Percentiles rank a stretch among this genome's conserved stretches.
These are phyloP conservation scores for Lysandra coridon DNA, from an alignment of 2,888 invertebrate genomes.

Conservation along the genomic window DNA sequence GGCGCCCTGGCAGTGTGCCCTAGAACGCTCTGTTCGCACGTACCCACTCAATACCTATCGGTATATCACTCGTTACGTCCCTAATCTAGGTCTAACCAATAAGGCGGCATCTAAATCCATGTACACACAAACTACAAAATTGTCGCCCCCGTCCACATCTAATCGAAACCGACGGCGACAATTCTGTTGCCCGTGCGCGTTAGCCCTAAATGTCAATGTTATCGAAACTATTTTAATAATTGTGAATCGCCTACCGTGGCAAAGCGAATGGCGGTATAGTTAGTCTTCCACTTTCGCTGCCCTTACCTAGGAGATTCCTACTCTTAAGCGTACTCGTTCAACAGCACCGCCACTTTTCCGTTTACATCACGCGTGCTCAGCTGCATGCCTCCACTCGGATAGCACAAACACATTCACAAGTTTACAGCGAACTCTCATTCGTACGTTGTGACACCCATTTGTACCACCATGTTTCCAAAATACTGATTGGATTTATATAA, in stretches of 20 bases:
- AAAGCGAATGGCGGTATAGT: conserved; percentile 13
- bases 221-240: conserved; percentile 17
- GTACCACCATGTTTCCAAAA: conserved; percentile 38
- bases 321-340: conserved; percentile 30
- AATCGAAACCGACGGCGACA: background rate
- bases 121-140: background rate
- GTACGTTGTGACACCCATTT: conserved; percentile 33
- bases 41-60: conserved; percentile 18
- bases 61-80: conserved; percentile 11
- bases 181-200: background rate
- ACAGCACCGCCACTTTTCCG: conserved; percentile 19
- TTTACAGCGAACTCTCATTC: conserved; percentile 23
- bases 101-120: conserved; percentile 15
- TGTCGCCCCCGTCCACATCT: background rate
- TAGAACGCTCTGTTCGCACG: conserved; percentile 18
- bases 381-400: conserved; percentile 20
- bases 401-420: conserved; percentile 22
- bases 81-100: conserved; percentile 28
- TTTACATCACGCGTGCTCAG: conserved; percentile 28
- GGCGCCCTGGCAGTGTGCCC: conserved; percentile 33
- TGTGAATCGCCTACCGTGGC: background rate
- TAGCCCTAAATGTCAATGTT: conserved; percentile 18
- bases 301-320: conserved; percentile 22
- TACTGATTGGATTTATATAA: conserved; percentile 42
- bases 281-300: background rate